phyloP scores from a whole-genome alignment of 2,888 invertebrate genomes.

The Apodemia hepburni region DNA sequence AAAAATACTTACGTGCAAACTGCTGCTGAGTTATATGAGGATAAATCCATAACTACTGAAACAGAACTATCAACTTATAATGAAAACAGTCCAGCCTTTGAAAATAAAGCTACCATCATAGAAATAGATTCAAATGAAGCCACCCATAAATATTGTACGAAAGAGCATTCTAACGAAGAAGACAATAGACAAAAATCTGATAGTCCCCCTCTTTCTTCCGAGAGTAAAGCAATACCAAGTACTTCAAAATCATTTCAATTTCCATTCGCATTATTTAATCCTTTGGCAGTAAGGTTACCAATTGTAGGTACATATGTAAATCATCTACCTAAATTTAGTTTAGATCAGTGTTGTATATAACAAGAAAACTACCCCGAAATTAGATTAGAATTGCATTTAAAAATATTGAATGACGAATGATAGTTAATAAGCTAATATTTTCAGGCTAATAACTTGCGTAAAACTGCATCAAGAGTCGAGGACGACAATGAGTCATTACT shows the following conservation, averaged over 20 bases:
- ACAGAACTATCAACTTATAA: conserved; percentile 39
- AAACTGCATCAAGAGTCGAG: conserved; percentile 95
- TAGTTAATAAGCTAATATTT: conserved; percentile 71
- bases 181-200: conserved; percentile 58
- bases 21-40: conserved; percentile 40
- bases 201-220: conserved; percentile 69
- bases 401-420: conserved; percentile 26
- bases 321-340: conserved; percentile 31
- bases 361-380: conserved; percentile 32
- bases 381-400: conserved; percentile 38
- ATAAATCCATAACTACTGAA: conserved; percentile 44
- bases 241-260: conserved; percentile 50
- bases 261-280: conserved; percentile 68
- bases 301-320: conserved; percentile 63
- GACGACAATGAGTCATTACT: conserved; percentile 98
- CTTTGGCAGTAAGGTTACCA: conserved; percentile 71
- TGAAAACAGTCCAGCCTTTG: conserved; percentile 32
- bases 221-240: conserved; percentile 43
- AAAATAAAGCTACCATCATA: conserved; percentile 39
- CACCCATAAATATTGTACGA: conserved; percentile 29
- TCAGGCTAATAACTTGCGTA: conserved; percentile 92
- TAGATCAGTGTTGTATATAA: conserved; percentile 40
- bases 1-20: conserved; percentile 55
- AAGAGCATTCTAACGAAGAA: conserved; percentile 19
- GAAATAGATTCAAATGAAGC: conserved; percentile 30